Base-by-base conservation (phyloP, 2,113 vertebrate species). In the Salvator merianae region DNA sequence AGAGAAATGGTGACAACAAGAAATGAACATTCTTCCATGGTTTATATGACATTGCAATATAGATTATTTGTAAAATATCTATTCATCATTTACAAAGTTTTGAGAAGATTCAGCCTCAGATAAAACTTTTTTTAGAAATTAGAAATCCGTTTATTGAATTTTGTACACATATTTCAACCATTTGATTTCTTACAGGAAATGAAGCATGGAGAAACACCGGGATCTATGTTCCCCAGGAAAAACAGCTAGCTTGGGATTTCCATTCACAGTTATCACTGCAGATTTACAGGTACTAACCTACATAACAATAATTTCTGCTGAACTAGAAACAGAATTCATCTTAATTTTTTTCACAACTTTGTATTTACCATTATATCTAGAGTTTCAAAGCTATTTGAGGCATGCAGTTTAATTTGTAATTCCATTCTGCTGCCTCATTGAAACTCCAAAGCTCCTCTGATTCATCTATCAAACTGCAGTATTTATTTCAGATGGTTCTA, bases 181-280 rank as follows among this genome's bases (percentile, higher is more conserved):
- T 13, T 62, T 55, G 34, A 43, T 40, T 18, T 69, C 18, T 92
- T 73, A 77, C 80, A 97, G 96, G 28, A 72, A 1, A 8, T 2
- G 84, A 92, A 38, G 94, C 96, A 68, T 96, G 95, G 96, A 85
- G 96, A 88, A 97, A 96, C 83, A 97, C 96, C 9, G 96, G 96
- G 22, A 88, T 97, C n/a, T 97, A 95, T 81, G 92, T 96, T 50
- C 93, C 94, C 94, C 95, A 75, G 96, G 95, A 47, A 96, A 95
- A 94, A 95, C 47, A 77, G 95, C 94, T 2, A 91, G 84, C 84
- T 66, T 97, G 26, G 2, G 85, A 38, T 86, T 97, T n/a, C 95
- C 96, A 63, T 26, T 84, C 81, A 75, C 90, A 81, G 83, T 95
- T 2, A 43, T 95, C 86, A 92, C 90, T 36, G 94, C 94, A 71